Evolutionary conservation across 2,113 vertebrate species (phyloP), one percentile per base, ranked within the genome.

Genomic region (Hymenochirus boettgeri): DNA sequence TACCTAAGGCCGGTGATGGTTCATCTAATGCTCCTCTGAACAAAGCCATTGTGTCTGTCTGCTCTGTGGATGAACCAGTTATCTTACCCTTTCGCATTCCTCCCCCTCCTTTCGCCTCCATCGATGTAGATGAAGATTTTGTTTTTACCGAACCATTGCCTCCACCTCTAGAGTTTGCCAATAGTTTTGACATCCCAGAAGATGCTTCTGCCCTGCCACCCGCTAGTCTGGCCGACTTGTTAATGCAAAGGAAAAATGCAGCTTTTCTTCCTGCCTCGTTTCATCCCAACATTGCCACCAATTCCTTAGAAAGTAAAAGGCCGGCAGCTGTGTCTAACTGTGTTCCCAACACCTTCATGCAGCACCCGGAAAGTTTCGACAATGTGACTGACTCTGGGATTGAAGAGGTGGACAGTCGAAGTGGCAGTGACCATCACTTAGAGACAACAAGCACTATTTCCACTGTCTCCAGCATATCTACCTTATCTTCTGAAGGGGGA

Each of bases 381-480:
- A 83, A 86, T 0, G 81, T 96, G 53, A 83, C 88, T 1, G 95
- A 99, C 83, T 98, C 93, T 0, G 93, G 96, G 72, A 94, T 96
- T 6, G 93, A 97, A 77, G 96, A 97, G 85, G 89, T 83, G 1
- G 95, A 97, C 79, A 96, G 94, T 72, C 88, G 95, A 59, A 95
- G 93, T 73, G 89, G 92, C 75, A 94, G 93, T 24, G 94, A 97
- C 76, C 93, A 92, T 80, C 92, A 93, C 73, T 84, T 94, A 75
- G 96, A 99, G 83, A 94, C 93, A 73, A 98, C 94, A 85, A 98
- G 95, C 91, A 97, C 94, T 75, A 85, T 98, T 74, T 98, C 96
- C 82, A 92, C 92, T 0, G 88, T 93, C 82, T 94, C 91, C 74
- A 98, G 93, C 80, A 93, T 96, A 84, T 99, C 94, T 76, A 97